Percentiles rank a stretch among this genome's conserved stretches.
These are phyloP conservation scores for Crepidodera aurea DNA, from an alignment of 2,888 invertebrate genomes.

Conservation along the genomic window DNA sequence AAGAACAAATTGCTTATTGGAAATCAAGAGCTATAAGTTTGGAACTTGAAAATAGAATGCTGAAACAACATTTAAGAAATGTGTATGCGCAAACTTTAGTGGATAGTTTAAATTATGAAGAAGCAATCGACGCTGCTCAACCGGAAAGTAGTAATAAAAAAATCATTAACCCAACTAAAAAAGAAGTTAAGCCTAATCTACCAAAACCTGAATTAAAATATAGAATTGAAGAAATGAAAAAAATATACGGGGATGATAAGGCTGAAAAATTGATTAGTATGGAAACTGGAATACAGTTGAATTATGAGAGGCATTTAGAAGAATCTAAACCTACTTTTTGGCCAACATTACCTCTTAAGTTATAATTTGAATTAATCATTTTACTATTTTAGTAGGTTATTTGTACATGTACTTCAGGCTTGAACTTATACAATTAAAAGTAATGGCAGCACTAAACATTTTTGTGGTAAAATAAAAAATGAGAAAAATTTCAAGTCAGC, in stretches of 20 bases:
- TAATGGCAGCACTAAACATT: no score
- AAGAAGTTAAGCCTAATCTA: conserved; percentile 56
- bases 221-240: conserved; percentile 59
- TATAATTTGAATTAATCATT: conserved; percentile 31
- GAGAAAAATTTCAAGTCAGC: no score
- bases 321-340: conserved; percentile 69
- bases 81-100: conserved; percentile 53
- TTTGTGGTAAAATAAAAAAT: no score
- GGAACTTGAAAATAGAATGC: conserved; percentile 67
- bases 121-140: conserved; percentile 27
- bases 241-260: conserved; percentile 71
- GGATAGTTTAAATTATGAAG: conserved; percentile 41
- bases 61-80: conserved; percentile 64
- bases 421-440: no score
- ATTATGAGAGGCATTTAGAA: conserved; percentile 68
- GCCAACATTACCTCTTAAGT: conserved; percentile 66
- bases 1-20: conserved; percentile 70
- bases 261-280: conserved; percentile 75
- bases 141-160: conserved; percentile 30
- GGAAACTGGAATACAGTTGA: conserved; percentile 75
- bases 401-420: no score
- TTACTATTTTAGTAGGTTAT: no score
- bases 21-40: conserved; percentile 67
- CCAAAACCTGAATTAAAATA: conserved; percentile 55
- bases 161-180: conserved; percentile 45